Evolutionary conservation across 2,888 invertebrate species (phyloP), one percentile per base, ranked within the genome.

Genomic region (Panorpa germanica): DNA sequence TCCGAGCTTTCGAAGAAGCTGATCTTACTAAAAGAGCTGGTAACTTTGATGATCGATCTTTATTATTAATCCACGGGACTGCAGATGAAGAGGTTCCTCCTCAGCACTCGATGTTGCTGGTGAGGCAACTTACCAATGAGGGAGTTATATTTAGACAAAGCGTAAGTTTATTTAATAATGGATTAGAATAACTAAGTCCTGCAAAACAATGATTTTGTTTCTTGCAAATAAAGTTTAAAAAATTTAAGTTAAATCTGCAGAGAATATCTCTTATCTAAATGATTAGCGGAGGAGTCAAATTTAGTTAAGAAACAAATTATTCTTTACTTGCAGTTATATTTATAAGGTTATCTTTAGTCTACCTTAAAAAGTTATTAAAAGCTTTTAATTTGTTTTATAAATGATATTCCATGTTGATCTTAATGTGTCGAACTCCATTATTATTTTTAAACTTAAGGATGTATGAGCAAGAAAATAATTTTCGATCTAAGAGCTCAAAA

Each of bases 61-160:
- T 78, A 45, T 58, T 75, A 46, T 45, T 75, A 7, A 67, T 70
- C 40, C 88, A 90, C 52, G 88, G 86, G 27, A 77, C 81, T 2
- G 83, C 81, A 5, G 91, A 93, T 55, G 65, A 71, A 24, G 61
- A 70, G 38, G 82, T 88, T 23, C 90, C 85, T 47, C 78, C 83
- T 44, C 81, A 80, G 47, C 88, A 93, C 51, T 73, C 85, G 16
- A 68, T 88, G 41, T 70, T 82, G 48, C 61, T 91, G 25, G 76
- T 83, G 9, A 66, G 74, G 37, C 74, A 85, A n/a, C 60, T 91
- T 29, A 70, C 81, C n/a, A 65, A 71, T 35, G 72, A 74, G 37
- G 72, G 74, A 34, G 75, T 90, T 5, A 63, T 82, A 31, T 91
- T 85, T 53, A 68, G 78, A 34, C 74, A 83, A 47, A 73, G 85